Percentiles rank a stretch among this genome's conserved stretches.
phyloP scores from a whole-genome alignment of 1,140 invertebrate genomes.

The Araneus ventricosus region DNA sequence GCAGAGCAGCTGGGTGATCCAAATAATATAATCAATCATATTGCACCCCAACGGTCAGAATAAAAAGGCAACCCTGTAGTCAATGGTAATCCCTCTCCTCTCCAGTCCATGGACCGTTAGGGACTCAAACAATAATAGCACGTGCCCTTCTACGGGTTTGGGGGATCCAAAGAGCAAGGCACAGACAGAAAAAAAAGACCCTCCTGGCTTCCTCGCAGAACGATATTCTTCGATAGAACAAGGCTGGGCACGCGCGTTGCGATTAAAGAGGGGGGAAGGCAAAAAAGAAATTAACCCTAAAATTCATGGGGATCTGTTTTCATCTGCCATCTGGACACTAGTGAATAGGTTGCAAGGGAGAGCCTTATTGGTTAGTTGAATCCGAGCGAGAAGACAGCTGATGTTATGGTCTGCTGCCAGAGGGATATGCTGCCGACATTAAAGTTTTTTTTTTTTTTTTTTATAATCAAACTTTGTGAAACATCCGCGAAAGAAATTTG shows the following conservation, averaged over 20 bases:
- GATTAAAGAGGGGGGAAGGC: slow-evolving; percentile 28
- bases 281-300: slow-evolving; percentile 54
- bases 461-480: not conserved
- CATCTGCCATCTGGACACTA: slow-evolving; percentile 52
- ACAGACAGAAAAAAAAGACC: slow-evolving; percentile 4
- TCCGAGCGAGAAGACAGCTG: slow-evolving; percentile 33
- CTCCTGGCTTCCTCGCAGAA: not conserved
- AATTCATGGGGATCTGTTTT: slow-evolving; percentile 43
- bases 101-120: slow-evolving; percentile 36
- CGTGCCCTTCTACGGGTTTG: slow-evolving; percentile 38
- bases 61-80: slow-evolving; percentile 66
- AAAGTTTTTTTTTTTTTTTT: slow-evolving; percentile 15
- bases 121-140: slow-evolving; percentile 65
- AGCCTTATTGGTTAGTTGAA: slow-evolving; percentile 29
- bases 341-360: slow-evolving; percentile 28
- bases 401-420: slow-evolving; percentile 7
- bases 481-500: slow-evolving; percentile 25
- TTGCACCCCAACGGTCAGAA: slow-evolving; percentile 63
- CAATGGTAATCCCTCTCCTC: slow-evolving; percentile 45
- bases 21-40: slow-evolving; percentile 70
- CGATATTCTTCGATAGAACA: slow-evolving; percentile 51
- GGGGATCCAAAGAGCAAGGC: slow-evolving; percentile 46
- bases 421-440: not conserved
- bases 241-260: slow-evolving; percentile 11
- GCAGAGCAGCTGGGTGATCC: slow-evolving; percentile 43